Evolutionary conservation across 2,888 invertebrate genomes (phyloP), one percentile per base, ranked within the genome.

Genomic region (Cataglyphis cursor): DNA sequence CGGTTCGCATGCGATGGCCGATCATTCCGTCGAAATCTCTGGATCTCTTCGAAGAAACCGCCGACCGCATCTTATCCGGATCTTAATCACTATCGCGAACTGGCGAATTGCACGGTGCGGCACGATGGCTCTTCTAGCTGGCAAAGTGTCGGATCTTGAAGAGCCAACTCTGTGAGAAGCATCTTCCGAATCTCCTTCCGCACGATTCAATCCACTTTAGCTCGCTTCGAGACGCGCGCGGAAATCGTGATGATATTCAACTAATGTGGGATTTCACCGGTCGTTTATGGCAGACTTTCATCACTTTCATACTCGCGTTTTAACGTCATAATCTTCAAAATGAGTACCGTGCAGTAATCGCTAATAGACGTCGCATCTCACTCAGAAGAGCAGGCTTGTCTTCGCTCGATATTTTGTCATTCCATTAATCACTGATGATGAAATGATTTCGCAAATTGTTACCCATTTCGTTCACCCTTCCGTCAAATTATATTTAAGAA

Each of bases 41-140:
- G 31, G 48, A 48, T 51, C 31, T 24, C 54, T 38, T 35, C 57
- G 65, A 24, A 54, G 54, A 48, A 21, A 65, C 12, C 59, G 62
- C 61, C 68, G 51, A 62, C 48, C 81, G 68, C 65, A 80, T 80
- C 78, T 80, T 80, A 70, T 68, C 68, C 31, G 31, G 24, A 70
- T 80, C 59, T 80, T 61, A 70, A 80, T 80, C 70, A 80, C 68
- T 68, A 68, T 51, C 68, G 68, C 44, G 3, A 78, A 48, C 31
- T 48, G 44, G 21, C 78, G 21, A 31, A 70, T 54, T 41, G 78
- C 57, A 15, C 44, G 65, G 6, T 54, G 70, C 35, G 18, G 59
- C 70, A 18, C 35, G 41, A 1, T 35, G 59, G 21, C 15, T 70
- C 59, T 44, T 21, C 24, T 6, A 44, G 44, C 28, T 9, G 59